These are phyloP conservation scores for Macrosiphum euphorbiae DNA, from an alignment of 2,888 invertebrate genomes.

Conservation along the genomic window DNA sequence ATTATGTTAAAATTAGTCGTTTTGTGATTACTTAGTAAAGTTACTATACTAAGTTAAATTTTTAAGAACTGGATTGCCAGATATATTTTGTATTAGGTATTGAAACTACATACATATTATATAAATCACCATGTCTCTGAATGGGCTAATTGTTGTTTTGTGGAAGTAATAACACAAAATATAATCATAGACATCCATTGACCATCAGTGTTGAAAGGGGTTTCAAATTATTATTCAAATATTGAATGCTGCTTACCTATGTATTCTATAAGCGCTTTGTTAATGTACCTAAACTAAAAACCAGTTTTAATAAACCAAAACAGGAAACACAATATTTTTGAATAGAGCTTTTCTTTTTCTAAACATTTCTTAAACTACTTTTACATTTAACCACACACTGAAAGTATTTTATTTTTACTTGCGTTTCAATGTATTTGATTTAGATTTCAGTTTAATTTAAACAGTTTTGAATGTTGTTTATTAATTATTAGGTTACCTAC, in stretches of 20 bases:
- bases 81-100: neutral
- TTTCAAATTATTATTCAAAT: neutral
- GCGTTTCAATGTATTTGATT: neutral
- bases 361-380: conserved; percentile 33
- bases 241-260: neutral
- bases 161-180: neutral
- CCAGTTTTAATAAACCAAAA: conserved; percentile 22
- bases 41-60: neutral
- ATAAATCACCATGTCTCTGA: neutral
- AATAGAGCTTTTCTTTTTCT: conserved; percentile 19
- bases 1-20: neutral
- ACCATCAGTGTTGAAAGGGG: neutral
- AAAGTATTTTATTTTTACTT: neutral
- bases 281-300: conserved; percentile 2
- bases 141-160: neutral
- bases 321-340: conserved; percentile 34
- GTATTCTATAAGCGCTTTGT: neutral
- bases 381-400: conserved; percentile 28
- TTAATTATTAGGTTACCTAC: neutral
- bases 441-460: neutral
- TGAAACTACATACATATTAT: neutral
- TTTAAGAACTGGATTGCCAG: neutral
- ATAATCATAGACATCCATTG: neutral
- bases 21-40: neutral
- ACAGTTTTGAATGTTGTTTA: neutral